A percentile compares a stretch with the other conserved stretches of the same genome.
Evolutionary conservation across 2,113 vertebrate genomes (phyloP).

Genomic region (Sylvicapra grimmia): DNA sequence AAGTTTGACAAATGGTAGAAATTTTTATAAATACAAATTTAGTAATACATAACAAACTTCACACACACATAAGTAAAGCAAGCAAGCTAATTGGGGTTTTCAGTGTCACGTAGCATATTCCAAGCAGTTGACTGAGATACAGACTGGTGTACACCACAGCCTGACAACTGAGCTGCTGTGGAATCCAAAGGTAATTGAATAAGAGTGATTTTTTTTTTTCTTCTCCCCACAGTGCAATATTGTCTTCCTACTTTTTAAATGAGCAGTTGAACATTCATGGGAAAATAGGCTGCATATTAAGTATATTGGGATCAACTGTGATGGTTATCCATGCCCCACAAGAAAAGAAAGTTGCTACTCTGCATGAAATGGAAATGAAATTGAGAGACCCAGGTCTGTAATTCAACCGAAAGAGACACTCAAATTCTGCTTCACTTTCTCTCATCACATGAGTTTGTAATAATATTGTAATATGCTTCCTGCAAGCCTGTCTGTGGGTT

Average conservation of each 20-base stretch:
- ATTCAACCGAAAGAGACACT: background rate
- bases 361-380: conserved; percentile 84
- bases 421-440: background rate
- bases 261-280: conserved; percentile 86
- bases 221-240: conserved; percentile 76
- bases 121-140: background rate
- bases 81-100: background rate
- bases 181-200: background rate
- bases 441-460: background rate
- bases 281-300: conserved; percentile 83
- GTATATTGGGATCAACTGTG: conserved; percentile 83
- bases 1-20: background rate
- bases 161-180: background rate
- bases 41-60: background rate
- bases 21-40: background rate
- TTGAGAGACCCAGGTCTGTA: conserved; percentile 85
- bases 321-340: conserved; percentile 85
- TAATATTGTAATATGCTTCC: background rate
- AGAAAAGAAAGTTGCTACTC: conserved; percentile 82
- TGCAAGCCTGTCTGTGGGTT: background rate
- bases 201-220: background rate
- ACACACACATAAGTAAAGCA: background rate
- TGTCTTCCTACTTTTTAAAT: conserved; percentile 84
- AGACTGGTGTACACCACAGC: background rate
- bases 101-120: background rate